Base-by-base conservation (phyloP, 1,140 invertebrate species). In the Lepidotrigona ventralis region DNA sequence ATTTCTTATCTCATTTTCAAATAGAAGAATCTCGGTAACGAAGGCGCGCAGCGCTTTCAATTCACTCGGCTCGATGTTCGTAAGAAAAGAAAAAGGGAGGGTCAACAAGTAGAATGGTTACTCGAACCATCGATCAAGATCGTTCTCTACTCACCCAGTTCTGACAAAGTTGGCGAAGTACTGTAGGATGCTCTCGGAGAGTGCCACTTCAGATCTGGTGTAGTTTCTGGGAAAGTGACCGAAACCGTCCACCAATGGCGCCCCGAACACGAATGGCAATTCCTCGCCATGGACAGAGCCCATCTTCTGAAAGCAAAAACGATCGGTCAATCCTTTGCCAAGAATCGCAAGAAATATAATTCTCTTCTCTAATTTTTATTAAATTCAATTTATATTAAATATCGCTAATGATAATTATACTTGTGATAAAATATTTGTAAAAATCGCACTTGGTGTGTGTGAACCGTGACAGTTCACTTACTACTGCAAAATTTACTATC, bases 221-320 rank as follows among this genome's bases (percentile, higher is more conserved):
- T 97, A 98, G 93, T 98, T 97, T 81, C 95, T 95, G 0, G 96
- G 96, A 92, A 97, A 98, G 91, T 97, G 97, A 71, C 95, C 96
- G 86, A 97, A 96, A 5, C 96, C 96, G 70, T 97, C 96, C 23
- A 97, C 96, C 77, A 97, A 94, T 53, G 96, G 97, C 75, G 96
- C 96, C 12, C 98, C 98, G 89, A 99, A 98, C 69, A 99, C 95
- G 91, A 98, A 99, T 9, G 98, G 97, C 71, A 99, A 94, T 91
- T 99, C 98, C 92, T 98, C 98, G 0, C 98, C 98, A 86, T 98
- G 97, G 0, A 98, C 97, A 0, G 97, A 96, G 0, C 98, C 98
- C 95, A 97, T 96, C 92, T 96, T 95, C 96, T 97, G 95, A n/a
- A 95, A 95, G 87, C 85, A 93, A 89, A 90, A 77, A 46, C 39